Evolutionary conservation across 2,797 vertebrate genomes (phyloP).

Genomic region (Halcyon badia): DNA sequence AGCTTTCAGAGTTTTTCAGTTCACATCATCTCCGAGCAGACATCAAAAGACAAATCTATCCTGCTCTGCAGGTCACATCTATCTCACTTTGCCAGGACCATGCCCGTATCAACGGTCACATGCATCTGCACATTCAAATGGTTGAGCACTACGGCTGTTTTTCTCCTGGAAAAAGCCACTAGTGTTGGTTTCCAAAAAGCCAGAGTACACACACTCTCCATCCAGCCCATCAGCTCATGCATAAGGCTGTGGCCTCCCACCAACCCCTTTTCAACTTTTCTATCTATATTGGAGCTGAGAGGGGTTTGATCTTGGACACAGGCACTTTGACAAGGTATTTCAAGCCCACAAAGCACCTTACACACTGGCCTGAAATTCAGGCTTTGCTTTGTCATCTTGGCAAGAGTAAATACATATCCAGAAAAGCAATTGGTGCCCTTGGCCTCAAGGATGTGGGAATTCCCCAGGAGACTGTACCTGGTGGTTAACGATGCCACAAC

Average conservation of each 20-base stretch:
- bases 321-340: background rate
- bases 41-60: constrained; percentile 45
- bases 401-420: background rate
- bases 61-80: background rate
- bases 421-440: background rate
- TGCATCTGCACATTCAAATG: background rate
- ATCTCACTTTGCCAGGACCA: background rate
- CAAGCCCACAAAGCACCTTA: rapidly evolving
- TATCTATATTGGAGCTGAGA: background rate
- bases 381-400: background rate
- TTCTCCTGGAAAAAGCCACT: background rate
- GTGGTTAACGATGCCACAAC: background rate
- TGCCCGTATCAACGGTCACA: background rate
- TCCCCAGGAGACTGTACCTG: rapidly evolving
- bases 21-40: background rate
- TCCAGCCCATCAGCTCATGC: background rate
- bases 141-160: rapidly evolving
- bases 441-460: background rate
- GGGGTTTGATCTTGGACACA: background rate
- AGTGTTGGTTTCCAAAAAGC: background rate
- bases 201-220: background rate
- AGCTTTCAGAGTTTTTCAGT: constrained; percentile 41
- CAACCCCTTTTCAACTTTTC: background rate
- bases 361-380: background rate
- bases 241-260: background rate